A percentile compares a stretch with the other conserved stretches of the same genome.
Evolutionary conservation across 1,140 invertebrate genomes (phyloP).

Genomic region (Dendrolimus punctatus): DNA sequence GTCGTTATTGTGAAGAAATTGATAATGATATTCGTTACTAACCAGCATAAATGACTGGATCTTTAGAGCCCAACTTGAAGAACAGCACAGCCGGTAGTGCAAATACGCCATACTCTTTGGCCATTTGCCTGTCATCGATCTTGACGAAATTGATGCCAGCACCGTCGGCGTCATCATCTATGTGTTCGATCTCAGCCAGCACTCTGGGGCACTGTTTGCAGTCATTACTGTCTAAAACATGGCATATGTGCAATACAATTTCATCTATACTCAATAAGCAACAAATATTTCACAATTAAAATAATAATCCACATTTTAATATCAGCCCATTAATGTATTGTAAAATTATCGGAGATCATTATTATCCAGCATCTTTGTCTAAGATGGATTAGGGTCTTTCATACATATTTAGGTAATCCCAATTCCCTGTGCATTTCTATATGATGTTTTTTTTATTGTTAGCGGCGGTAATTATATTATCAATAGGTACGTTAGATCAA

Average conservation of each 20-base stretch:
- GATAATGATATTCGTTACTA: constrained; percentile 9
- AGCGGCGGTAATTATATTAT: too few relatives aligned
- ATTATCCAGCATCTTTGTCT: too few relatives aligned
- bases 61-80: constrained; percentile 89
- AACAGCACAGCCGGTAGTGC: constrained; percentile 92
- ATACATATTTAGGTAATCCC: too few relatives aligned
- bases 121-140: constrained; percentile 89
- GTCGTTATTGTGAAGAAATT: too few relatives aligned
- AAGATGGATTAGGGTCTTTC: too few relatives aligned
- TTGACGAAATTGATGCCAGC: constrained; percentile 95
- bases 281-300: too few relatives aligned
- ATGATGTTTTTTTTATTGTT: too few relatives aligned
- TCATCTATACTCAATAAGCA: constrained; percentile 20
- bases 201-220: constrained; percentile 95
- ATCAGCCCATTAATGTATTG: too few relatives aligned
- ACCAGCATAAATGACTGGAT: constrained; percentile 95
- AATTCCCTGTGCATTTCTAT: too few relatives aligned
- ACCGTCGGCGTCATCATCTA: constrained; percentile 93
- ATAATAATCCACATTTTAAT: too few relatives aligned
- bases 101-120: constrained; percentile 90
- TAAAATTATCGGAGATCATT: too few relatives aligned
- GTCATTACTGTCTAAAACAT: constrained; percentile 90
- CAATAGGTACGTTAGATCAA: too few relatives aligned
- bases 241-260: constrained; percentile 60
- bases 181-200: constrained; percentile 91